Evolutionary conservation across 2,113 vertebrate species (phyloP), one percentile per base, ranked within the genome.

Genomic region (Fukomys damarensis): DNA sequence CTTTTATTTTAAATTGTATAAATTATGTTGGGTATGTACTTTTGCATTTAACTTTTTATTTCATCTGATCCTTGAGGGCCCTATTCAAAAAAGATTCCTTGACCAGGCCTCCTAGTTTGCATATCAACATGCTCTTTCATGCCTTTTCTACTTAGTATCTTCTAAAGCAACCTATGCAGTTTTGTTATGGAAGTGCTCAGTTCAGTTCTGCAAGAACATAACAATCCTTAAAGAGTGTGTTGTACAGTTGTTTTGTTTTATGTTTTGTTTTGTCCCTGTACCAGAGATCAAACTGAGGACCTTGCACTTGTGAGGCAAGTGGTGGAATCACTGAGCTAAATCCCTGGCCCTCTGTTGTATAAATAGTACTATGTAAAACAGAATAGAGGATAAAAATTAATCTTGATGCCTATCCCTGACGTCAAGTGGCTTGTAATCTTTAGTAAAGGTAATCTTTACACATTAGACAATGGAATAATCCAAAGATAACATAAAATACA

Each of bases 391-490:
- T 26, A 82, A 90, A 59, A 90, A 80, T 43, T n/a, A 85, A 94
- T 54, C 58, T n/a, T 30, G 26, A 30, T 58, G 35, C 66, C n/a
- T 46, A 28, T 4, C 6, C 17, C 49, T 61, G 2, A 28, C 54
- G 26, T 84, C 79, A 79, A 72, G n/a, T 43, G 26, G 22, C 54
- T 93, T 95, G 16, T n/a, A 95, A 85, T 85, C 17, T 87, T 65
- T 81, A 68, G 9, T 66, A 63, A 96, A 94, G 84, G 41, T 49
- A 52, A 74, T 85, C 7, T 89, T 82, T 83, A 52, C 81, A 72
- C 8, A 54, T 86, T 65, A 79, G n/a, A 92, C 17, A 74, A 68
- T 5, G 6, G 43, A 86, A 80, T 65, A 14, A 70, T 35, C 83
- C 24, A 30, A 90, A 86, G 26, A 81, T 26, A 87, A 38, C 16